Evolutionary conservation across 35 echinoderm and acorn worm genomes (phyloP).

Genomic region (Acanthaster planci): DNA sequence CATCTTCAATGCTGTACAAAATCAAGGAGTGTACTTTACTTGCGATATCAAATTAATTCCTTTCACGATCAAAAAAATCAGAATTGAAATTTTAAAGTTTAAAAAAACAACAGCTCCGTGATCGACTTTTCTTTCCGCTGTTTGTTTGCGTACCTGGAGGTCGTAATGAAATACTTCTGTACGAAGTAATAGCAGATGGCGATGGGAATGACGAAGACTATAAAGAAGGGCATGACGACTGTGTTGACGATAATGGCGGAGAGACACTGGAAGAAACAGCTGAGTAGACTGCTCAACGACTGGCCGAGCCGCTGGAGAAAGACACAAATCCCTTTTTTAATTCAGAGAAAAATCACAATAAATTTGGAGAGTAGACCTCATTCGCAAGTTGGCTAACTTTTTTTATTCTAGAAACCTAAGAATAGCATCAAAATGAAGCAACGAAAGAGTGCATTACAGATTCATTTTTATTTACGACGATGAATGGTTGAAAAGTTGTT

Average conservation of each 20-base stretch:
- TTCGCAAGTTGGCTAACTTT: too few species aligned
- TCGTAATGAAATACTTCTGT: slow-evolving; percentile 66
- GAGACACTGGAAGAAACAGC: slow-evolving; percentile 19
- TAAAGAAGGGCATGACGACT: slow-evolving; percentile 52
- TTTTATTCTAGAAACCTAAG: too few species aligned
- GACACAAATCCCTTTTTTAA: too few species aligned
- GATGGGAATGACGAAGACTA: slow-evolving; percentile 50
- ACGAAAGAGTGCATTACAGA: too few species aligned
- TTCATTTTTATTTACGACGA: too few species aligned
- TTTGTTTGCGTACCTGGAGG: slow-evolving; percentile 56
- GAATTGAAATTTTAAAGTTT: background rate
- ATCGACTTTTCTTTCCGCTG: background rate
- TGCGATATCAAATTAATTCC: too few species aligned
- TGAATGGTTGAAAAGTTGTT: too few species aligned
- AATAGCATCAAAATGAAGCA: too few species aligned
- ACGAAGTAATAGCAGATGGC: slow-evolving; percentile 47
- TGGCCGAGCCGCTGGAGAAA: slow-evolving; percentile 46
- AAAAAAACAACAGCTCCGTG: background rate
- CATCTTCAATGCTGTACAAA: too few species aligned
- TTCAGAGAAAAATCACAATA: too few species aligned
- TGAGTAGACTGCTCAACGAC: slow-evolving; percentile 42
- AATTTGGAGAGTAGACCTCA: too few species aligned
- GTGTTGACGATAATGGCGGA: slow-evolving; percentile 52
- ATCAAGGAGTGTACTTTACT: too few species aligned
- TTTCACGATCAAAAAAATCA: background rate